These are phyloP conservation scores for Spilarctia lutea DNA, from an alignment of 2,888 invertebrate species.

Conservation along the genomic window DNA sequence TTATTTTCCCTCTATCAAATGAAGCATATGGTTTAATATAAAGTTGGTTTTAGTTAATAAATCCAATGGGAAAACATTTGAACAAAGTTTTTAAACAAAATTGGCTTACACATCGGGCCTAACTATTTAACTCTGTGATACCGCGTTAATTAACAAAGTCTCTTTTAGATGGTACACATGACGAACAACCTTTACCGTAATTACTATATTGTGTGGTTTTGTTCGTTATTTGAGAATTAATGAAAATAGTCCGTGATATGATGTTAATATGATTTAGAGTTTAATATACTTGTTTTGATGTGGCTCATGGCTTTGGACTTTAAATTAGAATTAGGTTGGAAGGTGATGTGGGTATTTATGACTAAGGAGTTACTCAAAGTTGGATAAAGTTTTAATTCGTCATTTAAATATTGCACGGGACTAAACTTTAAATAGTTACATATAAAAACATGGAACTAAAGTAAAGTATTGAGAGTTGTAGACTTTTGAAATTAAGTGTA, in stretches of 20 bases:
- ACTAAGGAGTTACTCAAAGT: background rate
- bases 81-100: conserved; percentile 19
- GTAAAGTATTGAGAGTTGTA: no score
- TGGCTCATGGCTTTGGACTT: conserved; percentile 9
- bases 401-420: background rate
- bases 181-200: conserved; percentile 22
- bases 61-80: conserved; percentile 13
- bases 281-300: conserved; percentile 14
- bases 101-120: conserved; percentile 8
- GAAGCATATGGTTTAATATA: background rate
- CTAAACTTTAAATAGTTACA: background rate
- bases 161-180: conserved; percentile 15
- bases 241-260: conserved; percentile 22
- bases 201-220: conserved; percentile 29
- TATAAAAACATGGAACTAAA: background rate
- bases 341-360: background rate
- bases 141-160: conserved; percentile 43
- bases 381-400: background rate
- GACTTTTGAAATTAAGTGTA: no score
- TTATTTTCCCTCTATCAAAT: background rate
- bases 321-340: background rate
- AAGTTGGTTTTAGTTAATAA: background rate
- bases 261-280: conserved; percentile 20
- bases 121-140: conserved; percentile 28
- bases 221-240: conserved; percentile 22